Percentiles rank a stretch among this genome's conserved stretches.
Evolutionary conservation across 1,140 invertebrate genomes (phyloP).

Genomic region (Bacillus rossius): DNA sequence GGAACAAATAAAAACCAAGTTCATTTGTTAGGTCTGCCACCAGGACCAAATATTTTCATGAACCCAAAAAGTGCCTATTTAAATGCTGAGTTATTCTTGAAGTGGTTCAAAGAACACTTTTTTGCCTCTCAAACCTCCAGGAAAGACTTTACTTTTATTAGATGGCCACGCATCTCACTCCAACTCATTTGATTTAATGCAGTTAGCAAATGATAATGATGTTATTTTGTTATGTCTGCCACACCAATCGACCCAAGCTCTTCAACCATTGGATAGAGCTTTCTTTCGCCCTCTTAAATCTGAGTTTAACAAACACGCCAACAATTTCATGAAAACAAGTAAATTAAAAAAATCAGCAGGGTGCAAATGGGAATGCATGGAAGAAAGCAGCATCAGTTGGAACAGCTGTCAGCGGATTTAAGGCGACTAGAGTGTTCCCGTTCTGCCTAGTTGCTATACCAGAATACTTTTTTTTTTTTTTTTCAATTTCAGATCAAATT

Average conservation of each 20-base stretch:
- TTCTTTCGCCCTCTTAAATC: constrained; percentile 32
- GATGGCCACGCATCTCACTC: constrained; percentile 26
- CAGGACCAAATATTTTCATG: constrained; percentile 31
- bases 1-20: constrained; percentile 25
- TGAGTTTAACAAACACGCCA: constrained; percentile 16
- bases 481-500: no score
- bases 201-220: constrained; percentile 26
- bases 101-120: constrained; percentile 30
- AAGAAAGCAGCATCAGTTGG: constrained; percentile 14
- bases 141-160: constrained; percentile 23
- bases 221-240: constrained; percentile 30
- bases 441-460: constrained; percentile 22
- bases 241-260: constrained; percentile 29
- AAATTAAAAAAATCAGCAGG: not conserved
- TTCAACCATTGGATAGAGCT: constrained; percentile 29
- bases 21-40: constrained; percentile 28
- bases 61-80: constrained; percentile 35
- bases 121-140: constrained; percentile 20
- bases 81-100: constrained; percentile 34
- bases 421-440: constrained; percentile 24
- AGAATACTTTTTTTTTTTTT: constrained; percentile 10
- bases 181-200: constrained; percentile 22
- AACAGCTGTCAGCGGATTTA: constrained; percentile 22
- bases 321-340: constrained; percentile 2
- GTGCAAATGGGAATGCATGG: constrained; percentile 19